Base-by-base conservation (phyloP, 2,888 invertebrate genomes). In the Orthosia incerta region DNA sequence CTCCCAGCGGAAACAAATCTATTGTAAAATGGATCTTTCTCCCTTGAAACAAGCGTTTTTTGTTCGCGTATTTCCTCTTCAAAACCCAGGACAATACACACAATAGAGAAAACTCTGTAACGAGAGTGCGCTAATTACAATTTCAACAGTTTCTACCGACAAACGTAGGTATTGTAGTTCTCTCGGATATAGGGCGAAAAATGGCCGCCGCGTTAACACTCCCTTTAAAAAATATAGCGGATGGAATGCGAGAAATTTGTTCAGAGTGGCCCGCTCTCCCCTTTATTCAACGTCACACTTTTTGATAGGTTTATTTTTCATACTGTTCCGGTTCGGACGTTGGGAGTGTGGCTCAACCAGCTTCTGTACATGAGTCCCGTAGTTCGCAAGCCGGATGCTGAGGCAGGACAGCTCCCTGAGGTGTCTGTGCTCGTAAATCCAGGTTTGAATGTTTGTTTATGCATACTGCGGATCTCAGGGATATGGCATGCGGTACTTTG, bases 381-480 rank as follows among this genome's bases (percentile, higher is more conserved):
- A 76, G 62, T 72, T 78, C 79, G 70, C 77, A 76, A 79, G 59
- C 69, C 66, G 79, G 72, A 64, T 76, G 63, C 77, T 81, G 68
- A 72, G 73, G 78, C 77, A 80, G 76, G 78, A 84, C 81, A 77
- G 82, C 74, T 88, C 90, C 88, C 89, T 62, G 68, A 89, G 87
- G 91, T 64, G 91, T 64, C 75, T 79, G 77, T 74, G 81, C 86
- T 87, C 87, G 86, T 90, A 91, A 91, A 91, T 90, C 86, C 87
- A 87, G 86, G 82, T 88, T 86, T 83, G 84, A 82, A 88, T 86
- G 84, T 87, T 89, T 88, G 89, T 89, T 87, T 88, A 87, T 87
- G 86, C 85, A 87, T 82, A 82, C 79, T 87, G 80, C 81, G 73
- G 80, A 78, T 84, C 85, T 76, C 71, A 31, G 86, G 81, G 83